These are phyloP conservation scores for Tinea semifulvella DNA, from an alignment of 2,888 invertebrate genomes.

Conservation along the genomic window DNA sequence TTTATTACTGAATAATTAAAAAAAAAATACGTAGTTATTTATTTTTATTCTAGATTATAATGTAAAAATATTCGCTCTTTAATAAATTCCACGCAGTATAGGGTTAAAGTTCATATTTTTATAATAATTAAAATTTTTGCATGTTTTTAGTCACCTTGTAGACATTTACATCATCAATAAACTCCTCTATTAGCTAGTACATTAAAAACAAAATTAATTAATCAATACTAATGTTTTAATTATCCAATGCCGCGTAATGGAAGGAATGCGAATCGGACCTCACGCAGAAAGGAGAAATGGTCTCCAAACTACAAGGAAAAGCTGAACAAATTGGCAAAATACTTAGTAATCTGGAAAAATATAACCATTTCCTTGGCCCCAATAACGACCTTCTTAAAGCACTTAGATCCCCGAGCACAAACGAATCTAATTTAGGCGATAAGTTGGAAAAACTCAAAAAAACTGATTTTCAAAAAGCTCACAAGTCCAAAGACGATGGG, in stretches of 20 bases:
- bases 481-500: conserved; percentile 61
- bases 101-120: too few relatives aligned
- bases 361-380: conserved; percentile 75
- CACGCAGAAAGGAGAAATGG: conserved; percentile 96
- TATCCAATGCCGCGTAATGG: conserved; percentile 38
- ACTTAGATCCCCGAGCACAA: conserved; percentile 55
- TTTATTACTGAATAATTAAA: too few relatives aligned
- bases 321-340: conserved; percentile 95
- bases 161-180: too few relatives aligned
- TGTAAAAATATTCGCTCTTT: too few relatives aligned
- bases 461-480: conserved; percentile 48
- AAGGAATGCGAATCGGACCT: conserved; percentile 95
- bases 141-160: too few relatives aligned
- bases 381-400: conserved; percentile 64
- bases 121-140: too few relatives aligned
- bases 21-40: too few relatives aligned
- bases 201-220: not conserved
- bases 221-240: conserved; percentile 54
- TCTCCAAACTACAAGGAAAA: conserved; percentile 93
- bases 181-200: too few relatives aligned
- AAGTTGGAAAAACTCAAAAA: conserved; percentile 49
- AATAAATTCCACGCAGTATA: too few relatives aligned
- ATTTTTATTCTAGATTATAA: too few relatives aligned
- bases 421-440: conserved; percentile 42
- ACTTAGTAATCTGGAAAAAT: conserved; percentile 89